These are phyloP conservation scores for Karalla daura DNA, from an alignment of 2,797 vertebrate species.

Conservation along the genomic window DNA sequence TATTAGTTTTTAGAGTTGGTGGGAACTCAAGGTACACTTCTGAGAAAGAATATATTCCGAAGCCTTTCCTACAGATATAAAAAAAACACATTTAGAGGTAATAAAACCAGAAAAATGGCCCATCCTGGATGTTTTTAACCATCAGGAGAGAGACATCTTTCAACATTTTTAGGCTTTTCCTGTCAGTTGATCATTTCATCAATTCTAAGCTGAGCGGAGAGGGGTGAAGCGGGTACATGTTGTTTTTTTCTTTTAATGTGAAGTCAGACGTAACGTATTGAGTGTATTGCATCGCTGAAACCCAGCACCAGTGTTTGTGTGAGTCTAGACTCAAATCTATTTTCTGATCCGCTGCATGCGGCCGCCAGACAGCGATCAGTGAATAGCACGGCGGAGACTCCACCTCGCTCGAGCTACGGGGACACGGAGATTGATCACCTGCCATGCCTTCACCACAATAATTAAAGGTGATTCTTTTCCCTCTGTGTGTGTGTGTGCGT, in stretches of 20 bases:
- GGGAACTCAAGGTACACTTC: not conserved
- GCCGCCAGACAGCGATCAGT: constrained; percentile 50
- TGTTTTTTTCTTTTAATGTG: too few relatives aligned
- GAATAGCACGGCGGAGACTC: constrained; percentile 51
- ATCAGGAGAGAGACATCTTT: too few relatives aligned
- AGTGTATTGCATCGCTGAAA: not conserved
- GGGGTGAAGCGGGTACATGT: not conserved
- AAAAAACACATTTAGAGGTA: too few relatives aligned
- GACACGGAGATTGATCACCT: constrained; percentile 75
- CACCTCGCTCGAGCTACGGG: constrained; percentile 31
- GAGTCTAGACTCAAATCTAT: constrained; percentile 12
- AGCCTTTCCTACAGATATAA: too few relatives aligned
- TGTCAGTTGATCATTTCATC: not conserved
- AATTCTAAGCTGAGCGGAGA: not conserved
- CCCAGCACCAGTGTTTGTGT: not conserved
- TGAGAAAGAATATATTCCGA: too few relatives aligned
- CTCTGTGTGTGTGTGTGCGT: constrained; percentile 25
- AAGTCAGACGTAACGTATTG: not conserved
- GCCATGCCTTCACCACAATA: constrained; percentile 68
- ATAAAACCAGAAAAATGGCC: too few relatives aligned
- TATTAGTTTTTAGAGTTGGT: not conserved
- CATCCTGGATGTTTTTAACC: too few relatives aligned
- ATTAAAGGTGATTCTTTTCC: constrained; percentile 72
- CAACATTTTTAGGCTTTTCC: too few relatives aligned
- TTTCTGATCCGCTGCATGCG: constrained; percentile 32